These are phyloP conservation scores for Synergus japonicus DNA, from an alignment of 2,888 invertebrate species.

Conservation along the genomic window DNA sequence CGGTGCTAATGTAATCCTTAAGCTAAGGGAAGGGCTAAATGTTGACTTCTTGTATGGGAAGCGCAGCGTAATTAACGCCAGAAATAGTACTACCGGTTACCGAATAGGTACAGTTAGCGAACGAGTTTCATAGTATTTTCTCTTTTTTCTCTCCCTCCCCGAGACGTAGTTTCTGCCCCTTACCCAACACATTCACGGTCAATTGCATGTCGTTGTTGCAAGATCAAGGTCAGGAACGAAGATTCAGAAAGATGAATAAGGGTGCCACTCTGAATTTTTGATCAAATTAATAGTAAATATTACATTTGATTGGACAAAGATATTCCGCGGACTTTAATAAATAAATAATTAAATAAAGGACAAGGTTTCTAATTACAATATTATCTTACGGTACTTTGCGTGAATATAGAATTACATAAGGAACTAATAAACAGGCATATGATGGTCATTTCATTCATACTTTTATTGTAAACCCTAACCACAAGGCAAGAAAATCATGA, in stretches of 20 bases:
- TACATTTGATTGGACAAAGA: no score
- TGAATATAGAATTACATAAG: background rate
- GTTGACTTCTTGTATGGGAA: background rate
- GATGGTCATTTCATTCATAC: background rate
- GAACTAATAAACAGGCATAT: background rate
- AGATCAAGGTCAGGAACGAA: constrained; percentile 3
- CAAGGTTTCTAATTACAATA: background rate
- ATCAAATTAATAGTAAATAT: no score
- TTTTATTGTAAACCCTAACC: background rate
- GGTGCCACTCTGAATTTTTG: background rate
- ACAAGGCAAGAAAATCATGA: background rate
- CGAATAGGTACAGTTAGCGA: background rate
- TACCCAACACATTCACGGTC: constrained; percentile 1
- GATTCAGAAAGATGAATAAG: background rate
- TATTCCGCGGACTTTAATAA: background rate
- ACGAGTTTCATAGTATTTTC: constrained; percentile 7
- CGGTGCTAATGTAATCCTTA: background rate
- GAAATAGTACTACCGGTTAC: constrained; percentile 7
- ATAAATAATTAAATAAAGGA: background rate
- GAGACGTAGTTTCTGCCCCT: constrained; percentile 7
- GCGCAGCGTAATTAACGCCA: background rate
- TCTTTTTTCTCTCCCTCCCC: background rate
- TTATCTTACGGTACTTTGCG: background rate
- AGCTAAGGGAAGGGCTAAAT: background rate
- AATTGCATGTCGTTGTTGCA: constrained; percentile 1